Conservation (phyloP, 2,888 invertebrate genomes). For the Agrotis segetum region DNA sequence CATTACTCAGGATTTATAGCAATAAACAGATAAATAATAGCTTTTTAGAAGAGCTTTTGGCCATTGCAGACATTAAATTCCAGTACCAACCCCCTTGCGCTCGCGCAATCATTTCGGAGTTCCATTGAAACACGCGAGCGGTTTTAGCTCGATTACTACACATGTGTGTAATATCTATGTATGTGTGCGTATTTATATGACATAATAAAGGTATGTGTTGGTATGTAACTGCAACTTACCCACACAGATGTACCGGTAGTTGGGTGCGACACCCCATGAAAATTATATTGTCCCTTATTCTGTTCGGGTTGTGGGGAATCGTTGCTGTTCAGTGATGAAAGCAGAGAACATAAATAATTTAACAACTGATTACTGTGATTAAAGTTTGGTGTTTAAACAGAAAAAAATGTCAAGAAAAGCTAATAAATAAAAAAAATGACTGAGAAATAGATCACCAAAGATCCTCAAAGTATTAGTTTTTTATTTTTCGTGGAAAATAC, state of each 20-base stretch:
- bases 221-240: slow-evolving; percentile 58
- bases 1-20: neutral
- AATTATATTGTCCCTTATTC: slow-evolving; percentile 75
- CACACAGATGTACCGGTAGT: slow-evolving; percentile 67
- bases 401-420: too few relatives aligned
- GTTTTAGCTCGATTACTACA: slow-evolving; percentile 68
- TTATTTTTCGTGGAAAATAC: too few relatives aligned
- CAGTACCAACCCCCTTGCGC: slow-evolving; percentile 61
- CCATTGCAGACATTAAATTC: slow-evolving; percentile 6
- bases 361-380: neutral
- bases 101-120: slow-evolving; percentile 65
- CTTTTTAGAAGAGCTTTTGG: too few relatives aligned
- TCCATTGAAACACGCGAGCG: slow-evolving; percentile 77
- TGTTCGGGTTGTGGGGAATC: slow-evolving; percentile 54
- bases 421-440: neutral
- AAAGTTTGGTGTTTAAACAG: neutral
- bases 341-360: neutral
- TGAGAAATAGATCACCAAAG: neutral
- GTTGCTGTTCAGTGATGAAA: slow-evolving; percentile 55
- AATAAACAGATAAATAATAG: neutral
- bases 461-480: neutral
- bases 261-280: slow-evolving; percentile 83
- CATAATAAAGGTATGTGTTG: slow-evolving; percentile 51
- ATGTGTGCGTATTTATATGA: slow-evolving; percentile 49
- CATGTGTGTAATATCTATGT: slow-evolving; percentile 62